phyloP scores from a whole-genome alignment of 2,797 vertebrate genomes.

The Sebastes alutus region DNA sequence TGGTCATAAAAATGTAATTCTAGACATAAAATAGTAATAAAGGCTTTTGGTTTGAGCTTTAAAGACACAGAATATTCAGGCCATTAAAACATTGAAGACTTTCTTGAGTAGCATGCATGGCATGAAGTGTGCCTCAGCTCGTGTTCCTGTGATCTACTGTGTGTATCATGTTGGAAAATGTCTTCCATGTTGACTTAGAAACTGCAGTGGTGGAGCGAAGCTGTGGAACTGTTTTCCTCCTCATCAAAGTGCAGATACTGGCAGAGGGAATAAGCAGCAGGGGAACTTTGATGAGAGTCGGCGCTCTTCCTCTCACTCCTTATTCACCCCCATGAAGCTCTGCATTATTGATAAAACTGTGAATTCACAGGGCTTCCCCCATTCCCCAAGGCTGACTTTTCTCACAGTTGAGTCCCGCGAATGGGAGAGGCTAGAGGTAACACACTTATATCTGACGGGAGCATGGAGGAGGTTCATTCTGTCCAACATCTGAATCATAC shows the following conservation, averaged over 20 bases:
- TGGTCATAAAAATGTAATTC: background rate
- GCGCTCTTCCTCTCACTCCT: constrained; percentile 19
- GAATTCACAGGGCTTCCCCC: constrained; percentile 39
- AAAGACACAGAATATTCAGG: background rate
- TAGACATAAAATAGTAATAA: background rate
- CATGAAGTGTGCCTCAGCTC: background rate
- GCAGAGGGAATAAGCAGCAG: constrained; percentile 17
- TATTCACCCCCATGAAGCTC: constrained; percentile 15
- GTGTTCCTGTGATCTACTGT: background rate
- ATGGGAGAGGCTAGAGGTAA: background rate
- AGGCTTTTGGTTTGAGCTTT: background rate
- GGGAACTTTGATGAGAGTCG: constrained; percentile 11
- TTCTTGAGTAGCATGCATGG: background rate
- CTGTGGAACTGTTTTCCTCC: background rate
- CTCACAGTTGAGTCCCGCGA: background rate
- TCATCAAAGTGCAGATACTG: constrained; percentile 17
- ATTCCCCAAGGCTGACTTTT: constrained; percentile 12
- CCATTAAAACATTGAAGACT: background rate
- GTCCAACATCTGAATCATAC: background rate
- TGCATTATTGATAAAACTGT: constrained; percentile 63
- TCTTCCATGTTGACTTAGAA: background rate
- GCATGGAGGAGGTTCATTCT: background rate
- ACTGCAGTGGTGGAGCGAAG: background rate
- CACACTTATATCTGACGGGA: background rate
- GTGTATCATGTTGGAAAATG: background rate